A percentile compares a stretch with the other conserved stretches of the same genome.
Conservation (phyloP, 1,140 invertebrate genomes). For the Heliconius hewitsoni region DNA sequence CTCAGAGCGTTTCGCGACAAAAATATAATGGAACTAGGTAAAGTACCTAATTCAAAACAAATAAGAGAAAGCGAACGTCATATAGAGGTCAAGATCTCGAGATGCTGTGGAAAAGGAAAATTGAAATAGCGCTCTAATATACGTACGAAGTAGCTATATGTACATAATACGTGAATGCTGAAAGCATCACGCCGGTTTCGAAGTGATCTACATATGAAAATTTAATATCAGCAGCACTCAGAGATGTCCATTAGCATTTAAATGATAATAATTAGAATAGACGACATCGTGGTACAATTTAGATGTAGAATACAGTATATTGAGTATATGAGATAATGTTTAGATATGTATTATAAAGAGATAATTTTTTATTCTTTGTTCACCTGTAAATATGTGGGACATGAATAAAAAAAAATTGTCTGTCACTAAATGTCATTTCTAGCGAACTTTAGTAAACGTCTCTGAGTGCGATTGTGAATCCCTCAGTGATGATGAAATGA, state of each 20-base stretch:
- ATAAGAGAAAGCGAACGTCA: constrained; percentile 12
- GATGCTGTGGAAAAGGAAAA: constrained; percentile 1
- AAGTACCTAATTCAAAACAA: constrained; percentile 10
- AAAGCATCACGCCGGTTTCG: background rate
- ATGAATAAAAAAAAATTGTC: no score
- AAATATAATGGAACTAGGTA: constrained; percentile 11
- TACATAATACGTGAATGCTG: no score
- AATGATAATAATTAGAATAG: background rate
- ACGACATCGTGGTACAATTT: background rate
- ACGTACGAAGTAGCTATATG: background rate
- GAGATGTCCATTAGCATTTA: background rate
- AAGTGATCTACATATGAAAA: background rate
- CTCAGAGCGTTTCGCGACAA: constrained; percentile 3
- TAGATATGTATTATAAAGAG: no score
- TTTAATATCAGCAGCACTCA: background rate
- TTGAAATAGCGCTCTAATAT: constrained; percentile 12
- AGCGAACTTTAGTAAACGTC: background rate
- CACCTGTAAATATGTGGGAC: no score
- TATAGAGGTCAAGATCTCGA: constrained; percentile 8
- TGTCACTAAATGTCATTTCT: no score
- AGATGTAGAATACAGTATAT: background rate
- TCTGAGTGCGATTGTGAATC: background rate
- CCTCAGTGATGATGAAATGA: background rate
- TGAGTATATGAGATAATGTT: no score
- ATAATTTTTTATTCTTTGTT: no score